Percentiles rank a stretch among this genome's conserved stretches.
These are phyloP conservation scores for Thaumetopoea pityocampa DNA, from an alignment of 1,140 invertebrate genomes.

Conservation along the genomic window DNA sequence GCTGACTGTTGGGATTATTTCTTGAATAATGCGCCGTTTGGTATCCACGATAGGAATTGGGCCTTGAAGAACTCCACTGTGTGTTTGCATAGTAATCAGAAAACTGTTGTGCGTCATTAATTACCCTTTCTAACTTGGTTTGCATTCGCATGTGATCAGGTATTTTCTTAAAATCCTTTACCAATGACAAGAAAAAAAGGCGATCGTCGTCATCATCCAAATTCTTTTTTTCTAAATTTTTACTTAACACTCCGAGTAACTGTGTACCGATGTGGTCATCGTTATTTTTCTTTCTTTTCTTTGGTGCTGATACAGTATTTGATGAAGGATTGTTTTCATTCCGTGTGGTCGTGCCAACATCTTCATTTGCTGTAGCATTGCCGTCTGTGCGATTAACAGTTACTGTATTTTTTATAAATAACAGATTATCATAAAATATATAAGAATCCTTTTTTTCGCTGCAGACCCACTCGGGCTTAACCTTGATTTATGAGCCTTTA, in stretches of 20 bases:
- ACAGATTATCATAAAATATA: too few relatives aligned
- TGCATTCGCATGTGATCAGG: conserved; percentile 10
- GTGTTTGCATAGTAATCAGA: conserved; percentile 7
- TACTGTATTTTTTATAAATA: too few relatives aligned
- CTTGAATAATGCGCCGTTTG: conserved; percentile 2
- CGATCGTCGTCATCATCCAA: conserved; percentile 15
- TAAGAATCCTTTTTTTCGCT: too few relatives aligned
- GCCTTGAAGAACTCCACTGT: too few relatives aligned
- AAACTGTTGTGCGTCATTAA: conserved; percentile 15
- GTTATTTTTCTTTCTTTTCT: conserved; percentile 7
- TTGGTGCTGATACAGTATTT: conserved; percentile 1
- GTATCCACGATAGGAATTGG: neutral
- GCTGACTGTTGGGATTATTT: neutral
- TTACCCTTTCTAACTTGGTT: conserved; percentile 16
- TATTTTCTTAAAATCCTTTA: conserved; percentile 21
- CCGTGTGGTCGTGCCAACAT: neutral
- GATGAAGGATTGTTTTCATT: conserved; percentile 4
- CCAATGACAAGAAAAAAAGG: conserved; percentile 19
- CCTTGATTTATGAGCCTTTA: too few relatives aligned
- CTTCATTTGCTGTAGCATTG: conserved; percentile 3
- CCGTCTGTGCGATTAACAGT: conserved; percentile 78
- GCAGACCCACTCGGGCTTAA: too few relatives aligned
- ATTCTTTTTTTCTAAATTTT: conserved; percentile 9
- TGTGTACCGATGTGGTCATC: conserved; percentile 6
- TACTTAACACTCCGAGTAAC: conserved; percentile 10